Percentiles rank a stretch among this genome's conserved stretches.
Conservation (phyloP, 2,797 vertebrate species). For the Megalops cyprinoides region DNA sequence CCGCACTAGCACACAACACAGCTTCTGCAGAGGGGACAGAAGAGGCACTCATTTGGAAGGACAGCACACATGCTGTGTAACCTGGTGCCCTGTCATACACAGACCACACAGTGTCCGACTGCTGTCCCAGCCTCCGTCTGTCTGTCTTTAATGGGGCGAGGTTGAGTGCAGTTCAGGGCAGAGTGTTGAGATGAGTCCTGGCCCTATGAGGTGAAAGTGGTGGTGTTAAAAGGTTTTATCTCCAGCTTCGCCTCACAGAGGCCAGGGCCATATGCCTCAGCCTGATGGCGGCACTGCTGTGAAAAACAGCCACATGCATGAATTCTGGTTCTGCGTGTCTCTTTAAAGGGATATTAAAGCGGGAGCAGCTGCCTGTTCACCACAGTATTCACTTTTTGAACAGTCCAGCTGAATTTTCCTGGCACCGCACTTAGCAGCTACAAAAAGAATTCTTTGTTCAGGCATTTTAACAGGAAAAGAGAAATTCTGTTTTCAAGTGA, state of each 20-base stretch:
- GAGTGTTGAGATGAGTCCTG: conserved; percentile 44
- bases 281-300: not conserved
- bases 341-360: not conserved
- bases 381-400: not conserved
- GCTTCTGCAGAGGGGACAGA: conserved; percentile 36
- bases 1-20: conserved; percentile 52
- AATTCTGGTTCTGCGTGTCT: not conserved
- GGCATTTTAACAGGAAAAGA: not conserved
- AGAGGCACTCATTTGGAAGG: conserved; percentile 43
- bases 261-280: not conserved
- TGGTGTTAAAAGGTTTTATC: conserved; percentile 25
- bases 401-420: not conserved
- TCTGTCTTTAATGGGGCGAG: too few relatives aligned
- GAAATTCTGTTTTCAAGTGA: not conserved
- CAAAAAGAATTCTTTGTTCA: not conserved
- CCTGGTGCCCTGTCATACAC: conserved; percentile 48
- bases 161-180: too few relatives aligned
- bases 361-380: not conserved
- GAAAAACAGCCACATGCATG: not conserved
- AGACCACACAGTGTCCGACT: conserved; percentile 48
- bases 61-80: conserved; percentile 39
- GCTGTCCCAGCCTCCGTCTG: not conserved
- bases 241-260: not conserved
- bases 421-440: not conserved
- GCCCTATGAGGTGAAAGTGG: conserved; percentile 9